phyloP scores from a whole-genome alignment of 2,797 vertebrate species.

The Emydoidea blandingii region DNA sequence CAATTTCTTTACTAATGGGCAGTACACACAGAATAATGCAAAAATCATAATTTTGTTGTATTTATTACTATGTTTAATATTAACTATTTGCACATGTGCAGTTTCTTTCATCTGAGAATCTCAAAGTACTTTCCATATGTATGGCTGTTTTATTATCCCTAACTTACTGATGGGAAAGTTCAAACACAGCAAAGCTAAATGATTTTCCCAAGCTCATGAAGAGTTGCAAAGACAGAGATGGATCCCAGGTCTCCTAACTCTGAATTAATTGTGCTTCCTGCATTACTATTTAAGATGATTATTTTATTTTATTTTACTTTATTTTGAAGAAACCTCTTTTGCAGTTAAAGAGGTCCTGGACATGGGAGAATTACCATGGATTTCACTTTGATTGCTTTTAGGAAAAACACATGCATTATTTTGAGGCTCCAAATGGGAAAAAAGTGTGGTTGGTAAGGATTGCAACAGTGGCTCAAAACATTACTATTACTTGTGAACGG shows the following conservation, averaged over 20 bases:
- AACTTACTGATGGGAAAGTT: background rate
- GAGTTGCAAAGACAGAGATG: background rate
- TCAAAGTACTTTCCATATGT: background rate
- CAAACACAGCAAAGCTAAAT: fast-evolving
- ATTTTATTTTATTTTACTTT: background rate
- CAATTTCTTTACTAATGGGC: background rate
- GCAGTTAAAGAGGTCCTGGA: background rate
- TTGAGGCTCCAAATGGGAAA: background rate
- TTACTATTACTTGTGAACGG: background rate
- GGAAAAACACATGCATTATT: background rate
- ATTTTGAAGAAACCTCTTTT: background rate
- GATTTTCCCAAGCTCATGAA: background rate
- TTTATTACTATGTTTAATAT: background rate
- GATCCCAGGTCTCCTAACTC: background rate
- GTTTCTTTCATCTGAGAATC: background rate
- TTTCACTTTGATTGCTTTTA: background rate
- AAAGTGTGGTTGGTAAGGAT: background rate
- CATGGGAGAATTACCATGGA: background rate
- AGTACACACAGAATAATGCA: background rate
- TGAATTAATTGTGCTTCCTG: background rate
- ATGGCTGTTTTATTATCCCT: background rate
- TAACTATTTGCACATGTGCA: background rate
- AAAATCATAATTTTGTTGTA: background rate
- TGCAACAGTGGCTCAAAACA: background rate
- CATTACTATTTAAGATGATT: background rate